Conservation (phyloP, 2,797 vertebrate species). For the Danio kyathit region DNA sequence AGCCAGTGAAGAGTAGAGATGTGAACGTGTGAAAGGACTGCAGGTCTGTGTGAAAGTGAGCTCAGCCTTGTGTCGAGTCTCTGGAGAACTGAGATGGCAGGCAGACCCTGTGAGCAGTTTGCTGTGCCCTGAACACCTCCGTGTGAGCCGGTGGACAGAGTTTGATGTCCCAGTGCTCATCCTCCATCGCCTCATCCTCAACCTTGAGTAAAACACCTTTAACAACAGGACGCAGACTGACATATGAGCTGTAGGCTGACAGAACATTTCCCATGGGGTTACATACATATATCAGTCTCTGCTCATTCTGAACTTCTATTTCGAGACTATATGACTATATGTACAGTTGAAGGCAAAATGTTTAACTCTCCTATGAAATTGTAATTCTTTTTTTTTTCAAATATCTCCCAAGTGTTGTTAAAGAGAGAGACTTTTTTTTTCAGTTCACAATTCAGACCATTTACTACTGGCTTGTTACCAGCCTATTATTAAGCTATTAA, state of each 20-base stretch:
- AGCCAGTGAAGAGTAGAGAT: conserved; percentile 12
- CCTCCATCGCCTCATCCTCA: conserved; percentile 9
- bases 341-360: too few relatives aligned
- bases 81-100: neutral
- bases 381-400: too few relatives aligned
- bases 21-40: neutral
- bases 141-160: conserved; percentile 18
- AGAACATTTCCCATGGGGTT: conserved; percentile 9
- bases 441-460: too few relatives aligned
- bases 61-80: conserved; percentile 34
- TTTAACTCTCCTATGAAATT: too few relatives aligned
- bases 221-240: conserved; percentile 17
- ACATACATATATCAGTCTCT: neutral
- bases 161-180: neutral
- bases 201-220: conserved; percentile 34
- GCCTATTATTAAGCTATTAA: too few relatives aligned
- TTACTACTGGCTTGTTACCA: too few relatives aligned
- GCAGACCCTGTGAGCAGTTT: neutral
- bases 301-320: neutral
- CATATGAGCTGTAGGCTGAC: conserved; percentile 13
- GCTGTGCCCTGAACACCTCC: neutral
- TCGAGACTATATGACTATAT: neutral
- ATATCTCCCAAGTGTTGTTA: too few relatives aligned
- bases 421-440: too few relatives aligned
- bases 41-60: conserved; percentile 12